Conservation (phyloP, 2,888 invertebrate genomes). For the Agrypnus murinus region DNA sequence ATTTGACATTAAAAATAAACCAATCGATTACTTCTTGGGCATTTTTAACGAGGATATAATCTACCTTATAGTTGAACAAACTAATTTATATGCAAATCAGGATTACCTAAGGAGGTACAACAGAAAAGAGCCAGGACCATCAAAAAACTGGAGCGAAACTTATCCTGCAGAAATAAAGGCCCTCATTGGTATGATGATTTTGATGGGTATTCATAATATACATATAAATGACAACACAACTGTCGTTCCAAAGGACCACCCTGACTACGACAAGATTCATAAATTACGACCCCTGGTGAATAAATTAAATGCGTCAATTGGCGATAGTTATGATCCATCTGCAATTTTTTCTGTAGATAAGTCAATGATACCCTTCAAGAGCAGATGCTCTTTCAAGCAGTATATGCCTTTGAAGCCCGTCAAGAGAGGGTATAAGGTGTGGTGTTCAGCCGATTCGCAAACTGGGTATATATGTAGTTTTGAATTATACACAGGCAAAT, state of each 20-base stretch:
- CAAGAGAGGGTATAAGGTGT: slow-evolving; percentile 6
- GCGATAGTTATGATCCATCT: background rate
- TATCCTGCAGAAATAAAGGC: background rate
- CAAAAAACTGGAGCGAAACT: background rate
- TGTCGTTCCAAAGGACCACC: too few species aligned
- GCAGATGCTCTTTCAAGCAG: background rate
- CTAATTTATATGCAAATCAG: background rate
- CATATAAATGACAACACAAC: too few species aligned
- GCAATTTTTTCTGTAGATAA: background rate
- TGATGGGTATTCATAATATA: background rate
- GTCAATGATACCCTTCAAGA: slow-evolving; percentile 3
- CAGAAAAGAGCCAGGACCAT: background rate
- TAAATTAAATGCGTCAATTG: too few species aligned
- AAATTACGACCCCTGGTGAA: too few species aligned
- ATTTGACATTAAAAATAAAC: background rate
- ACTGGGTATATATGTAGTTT: slow-evolving; percentile 1
- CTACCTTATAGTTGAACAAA: background rate
- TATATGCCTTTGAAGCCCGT: background rate
- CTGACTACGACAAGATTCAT: too few species aligned
- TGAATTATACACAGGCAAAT: background rate
- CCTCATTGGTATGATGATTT: background rate
- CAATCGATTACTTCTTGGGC: background rate
- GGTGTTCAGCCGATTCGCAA: background rate
- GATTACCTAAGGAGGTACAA: background rate
- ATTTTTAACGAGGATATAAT: background rate